Base-by-base conservation (phyloP, 2,888 invertebrate genomes). In the Quadriops clusia region DNA sequence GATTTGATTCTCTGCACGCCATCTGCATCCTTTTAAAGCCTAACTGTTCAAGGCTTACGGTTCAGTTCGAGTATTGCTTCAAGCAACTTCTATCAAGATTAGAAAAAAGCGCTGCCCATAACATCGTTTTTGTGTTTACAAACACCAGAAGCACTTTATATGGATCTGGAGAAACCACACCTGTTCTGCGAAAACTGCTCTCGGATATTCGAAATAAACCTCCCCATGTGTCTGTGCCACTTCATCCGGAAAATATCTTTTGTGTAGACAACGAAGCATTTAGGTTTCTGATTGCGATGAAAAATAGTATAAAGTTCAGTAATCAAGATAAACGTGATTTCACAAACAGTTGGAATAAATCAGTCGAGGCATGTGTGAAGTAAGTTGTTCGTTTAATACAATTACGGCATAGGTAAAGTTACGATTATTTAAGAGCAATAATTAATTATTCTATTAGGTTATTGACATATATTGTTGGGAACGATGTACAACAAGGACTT, bases 1-100 rank as follows among this genome's bases (percentile, higher is more conserved):
- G 34, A 30, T 25, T 37, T 6, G 21, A 33, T 21, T 27, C 39
- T 6, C 11, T 41, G 4, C 30, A 39, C 26, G 41, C 35, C 7
- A 39, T 41, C 13, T 36, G 39, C 16, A 34, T 41, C 8, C n/a
- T 41, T 27, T 25, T 41, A 12, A 41, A 41, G 21, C 39, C 41
- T 3, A 40, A 41, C 17, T 30, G 34, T 17, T 24, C 39, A 2
- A 17, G 38, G 18, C n/a, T 38, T 8, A 41, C 36, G 3, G 38
- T 38, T 5, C 17, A 37, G 6, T 41, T 41, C 12, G 33, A 41
- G 6, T 41, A 36, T 21, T 41, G 39, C 30, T 31, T 41, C 6
- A 39, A 41, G 17, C 37, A 39, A 28, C 17, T 41, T 7, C 17
- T 41, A 9, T 36, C 39, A 2, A 27, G 32, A 5, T 23, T 41